These are phyloP conservation scores for Lycaena phlaeas DNA, from an alignment of 2,888 invertebrate genomes.

Conservation along the genomic window DNA sequence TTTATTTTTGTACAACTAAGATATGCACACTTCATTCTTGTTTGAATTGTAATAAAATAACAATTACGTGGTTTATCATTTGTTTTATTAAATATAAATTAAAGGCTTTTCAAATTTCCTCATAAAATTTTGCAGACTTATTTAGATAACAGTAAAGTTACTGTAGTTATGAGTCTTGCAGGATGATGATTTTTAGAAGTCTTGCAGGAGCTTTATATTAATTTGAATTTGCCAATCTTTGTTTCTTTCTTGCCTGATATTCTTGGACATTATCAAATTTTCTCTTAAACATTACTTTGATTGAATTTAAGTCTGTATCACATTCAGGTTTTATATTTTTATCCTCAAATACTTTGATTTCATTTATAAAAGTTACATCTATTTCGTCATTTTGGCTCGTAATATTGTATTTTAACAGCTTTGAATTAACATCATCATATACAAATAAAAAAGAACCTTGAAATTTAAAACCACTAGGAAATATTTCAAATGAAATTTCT, in stretches of 20 bases:
- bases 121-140: too few species aligned
- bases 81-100: conserved; percentile 19
- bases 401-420: conserved; percentile 41
- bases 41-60: conserved; percentile 60
- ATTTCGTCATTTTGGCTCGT: conserved; percentile 31
- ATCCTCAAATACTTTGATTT: conserved; percentile 36
- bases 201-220: too few species aligned
- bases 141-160: too few species aligned
- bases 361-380: conserved; percentile 24
- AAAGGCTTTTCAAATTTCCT: too few species aligned
- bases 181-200: too few species aligned
- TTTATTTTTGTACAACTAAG: conserved; percentile 65
- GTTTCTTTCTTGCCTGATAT: conserved; percentile 83
- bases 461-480: conserved; percentile 54
- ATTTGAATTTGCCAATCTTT: conserved; percentile 71
- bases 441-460: conserved; percentile 44
- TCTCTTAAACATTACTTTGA: conserved; percentile 80
- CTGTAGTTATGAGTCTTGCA: too few species aligned
- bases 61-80: conserved; percentile 47
- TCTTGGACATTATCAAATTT: conserved; percentile 87
- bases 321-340: conserved; percentile 16
- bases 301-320: conserved; percentile 33
- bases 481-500: conserved; percentile 44
- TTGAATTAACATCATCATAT: conserved; percentile 37
- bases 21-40: conserved; percentile 55